Conservation (phyloP, 37 sponge, comb jelly and placozoan species). For the Lycopodina hypogea region DNA sequence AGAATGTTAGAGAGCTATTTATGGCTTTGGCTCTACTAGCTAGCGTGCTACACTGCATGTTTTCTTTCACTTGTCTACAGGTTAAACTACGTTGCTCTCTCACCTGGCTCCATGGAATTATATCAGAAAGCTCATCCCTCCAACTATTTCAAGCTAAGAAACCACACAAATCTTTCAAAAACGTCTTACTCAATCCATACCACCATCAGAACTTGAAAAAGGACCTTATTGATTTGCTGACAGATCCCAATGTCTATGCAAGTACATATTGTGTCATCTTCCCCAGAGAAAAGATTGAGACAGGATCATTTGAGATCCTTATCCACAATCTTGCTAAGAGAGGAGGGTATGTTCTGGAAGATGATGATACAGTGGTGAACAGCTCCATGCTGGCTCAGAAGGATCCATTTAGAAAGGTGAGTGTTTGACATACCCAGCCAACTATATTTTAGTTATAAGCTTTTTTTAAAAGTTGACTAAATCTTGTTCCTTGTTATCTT, state of each 20-base stretch:
- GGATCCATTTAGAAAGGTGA: conserved; percentile 64
- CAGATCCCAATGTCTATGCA: conserved; percentile 7
- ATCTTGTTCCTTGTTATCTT: background rate
- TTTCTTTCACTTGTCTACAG: too few relatives aligned
- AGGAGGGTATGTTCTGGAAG: conserved; percentile 59
- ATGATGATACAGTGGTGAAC: conserved; percentile 42
- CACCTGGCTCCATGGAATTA: conserved; percentile 13
- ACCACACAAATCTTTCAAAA: background rate
- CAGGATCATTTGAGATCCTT: conserved; percentile 11
- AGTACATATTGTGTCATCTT: conserved; percentile 11
- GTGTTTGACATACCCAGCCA: background rate
- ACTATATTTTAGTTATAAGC: too few relatives aligned
- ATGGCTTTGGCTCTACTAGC: too few relatives aligned
- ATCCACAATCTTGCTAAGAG: conserved; percentile 49
- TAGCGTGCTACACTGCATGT: too few relatives aligned
- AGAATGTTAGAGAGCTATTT: too few relatives aligned
- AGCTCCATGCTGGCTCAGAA: conserved; percentile 43
- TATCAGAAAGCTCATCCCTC: background rate
- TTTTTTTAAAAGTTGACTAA: background rate
- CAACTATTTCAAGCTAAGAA: background rate
- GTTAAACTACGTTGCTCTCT: conserved; percentile 21
- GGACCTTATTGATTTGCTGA: conserved; percentile 25
- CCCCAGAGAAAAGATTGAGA: conserved; percentile 5
- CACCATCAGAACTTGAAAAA: conserved; percentile 8
- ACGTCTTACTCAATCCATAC: background rate